phyloP scores from a whole-genome alignment of 2,113 vertebrate species.

The Sigmodon hispidus region DNA sequence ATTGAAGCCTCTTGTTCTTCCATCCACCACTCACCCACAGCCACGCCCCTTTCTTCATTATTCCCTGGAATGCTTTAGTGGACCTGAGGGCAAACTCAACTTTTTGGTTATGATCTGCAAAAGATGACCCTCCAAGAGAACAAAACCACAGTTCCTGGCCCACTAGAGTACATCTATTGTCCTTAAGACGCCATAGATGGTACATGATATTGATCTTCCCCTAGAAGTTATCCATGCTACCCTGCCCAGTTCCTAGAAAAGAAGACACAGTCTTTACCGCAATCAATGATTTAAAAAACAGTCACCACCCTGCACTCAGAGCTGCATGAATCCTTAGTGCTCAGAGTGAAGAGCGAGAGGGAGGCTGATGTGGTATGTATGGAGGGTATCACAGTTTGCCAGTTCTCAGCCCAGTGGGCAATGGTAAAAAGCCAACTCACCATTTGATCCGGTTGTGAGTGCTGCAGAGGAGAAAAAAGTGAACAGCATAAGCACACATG shows the following conservation, averaged over 20 bases:
- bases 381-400: background rate
- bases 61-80: background rate
- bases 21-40: background rate
- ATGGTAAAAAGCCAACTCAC: constrained; percentile 86
- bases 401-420: background rate
- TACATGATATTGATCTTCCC: background rate
- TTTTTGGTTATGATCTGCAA: background rate
- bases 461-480: constrained; percentile 84
- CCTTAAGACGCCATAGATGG: background rate
- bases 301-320: background rate
- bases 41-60: background rate
- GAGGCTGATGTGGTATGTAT: background rate
- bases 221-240: constrained; percentile 7
- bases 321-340: background rate
- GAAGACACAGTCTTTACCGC: background rate
- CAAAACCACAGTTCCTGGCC: background rate
- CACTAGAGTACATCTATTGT: background rate
- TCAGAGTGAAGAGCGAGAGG: background rate
- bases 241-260: background rate
- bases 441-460: constrained; percentile 91
- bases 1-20: background rate
- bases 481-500: background rate
- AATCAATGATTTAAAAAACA: constrained; percentile 2
- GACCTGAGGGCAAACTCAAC: background rate
- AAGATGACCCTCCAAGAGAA: background rate